These are phyloP conservation scores for Agrypnus murinus DNA, from an alignment of 2,888 invertebrate genomes.

Conservation along the genomic window DNA sequence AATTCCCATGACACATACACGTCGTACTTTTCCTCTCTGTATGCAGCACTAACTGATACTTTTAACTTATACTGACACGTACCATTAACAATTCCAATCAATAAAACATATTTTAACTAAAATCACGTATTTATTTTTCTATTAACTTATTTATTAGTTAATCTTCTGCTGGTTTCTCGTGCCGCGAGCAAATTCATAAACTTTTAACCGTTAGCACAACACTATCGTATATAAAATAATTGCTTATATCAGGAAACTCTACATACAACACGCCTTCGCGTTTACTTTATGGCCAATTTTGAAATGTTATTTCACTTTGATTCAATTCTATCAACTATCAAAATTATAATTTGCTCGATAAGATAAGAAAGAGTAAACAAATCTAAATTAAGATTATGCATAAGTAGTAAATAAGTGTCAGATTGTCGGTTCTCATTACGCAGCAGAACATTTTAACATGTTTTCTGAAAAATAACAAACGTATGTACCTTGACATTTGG, in stretches of 20 bases:
- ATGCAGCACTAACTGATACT: slow-evolving; percentile 31
- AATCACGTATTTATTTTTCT: slow-evolving; percentile 33
- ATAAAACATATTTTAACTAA: slow-evolving; percentile 18
- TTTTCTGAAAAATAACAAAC: slow-evolving; percentile 2
- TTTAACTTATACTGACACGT: slow-evolving; percentile 20
- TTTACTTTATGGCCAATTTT: slow-evolving; percentile 2
- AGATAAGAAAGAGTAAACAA: background rate
- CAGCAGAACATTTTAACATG: background rate
- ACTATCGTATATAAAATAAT: slow-evolving; percentile 25
- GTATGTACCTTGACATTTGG: slow-evolving; percentile 32
- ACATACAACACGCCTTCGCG: slow-evolving; percentile 16
- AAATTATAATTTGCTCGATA: background rate
- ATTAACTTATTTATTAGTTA: slow-evolving; percentile 33
- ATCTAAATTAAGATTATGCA: background rate
- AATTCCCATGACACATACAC: slow-evolving; percentile 38
- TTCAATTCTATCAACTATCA: background rate
- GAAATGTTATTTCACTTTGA: slow-evolving; percentile 10
- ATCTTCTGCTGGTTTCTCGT: slow-evolving; percentile 21
- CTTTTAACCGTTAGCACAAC: slow-evolving; percentile 19
- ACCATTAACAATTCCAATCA: slow-evolving; percentile 6
- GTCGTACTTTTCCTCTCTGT: slow-evolving; percentile 2
- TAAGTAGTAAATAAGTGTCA: background rate
- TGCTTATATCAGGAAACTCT: slow-evolving; percentile 25
- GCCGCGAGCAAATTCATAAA: slow-evolving; percentile 32
- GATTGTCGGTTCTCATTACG: background rate